Evolutionary conservation across 1,140 invertebrate genomes (phyloP), one percentile per base, ranked within the genome.

Genomic region (Papilio polytes): DNA sequence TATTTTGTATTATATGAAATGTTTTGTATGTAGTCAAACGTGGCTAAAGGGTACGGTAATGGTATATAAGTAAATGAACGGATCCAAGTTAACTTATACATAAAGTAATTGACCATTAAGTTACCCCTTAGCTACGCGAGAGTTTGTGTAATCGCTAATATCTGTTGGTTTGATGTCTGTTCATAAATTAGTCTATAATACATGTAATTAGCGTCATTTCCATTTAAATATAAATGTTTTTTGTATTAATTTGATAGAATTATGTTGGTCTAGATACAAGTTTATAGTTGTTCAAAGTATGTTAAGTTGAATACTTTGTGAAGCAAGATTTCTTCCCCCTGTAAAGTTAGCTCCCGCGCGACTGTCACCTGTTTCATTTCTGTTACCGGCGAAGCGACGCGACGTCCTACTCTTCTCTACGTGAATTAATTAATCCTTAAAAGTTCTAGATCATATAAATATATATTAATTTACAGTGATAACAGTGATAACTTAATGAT

Each of bases 401-500:
- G 36, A 78, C 31, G 53, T 56, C 66, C 77, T 10, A 36, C 36
- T 78, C 77, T 78, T 13, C 59, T 46, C 26, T 78, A 46, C 59
- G 44, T 78, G 56, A 82, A 74, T 82, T 80, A 88, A 85, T 88
- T 89, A 88, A 89, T 90, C 88, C 86, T 90, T 89, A 89, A 93
- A 84, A 90, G 90, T 95, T 95, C 93, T 95, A 95, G 93, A 94
- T 95, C 93, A 95, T 95, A 95, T 94, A 94, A 95, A 95, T 95
- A 94, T 94, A 94, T 92, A 83, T 90, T 77, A 80, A 79, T 82
- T 82, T 80, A 66, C 70, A 81, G 77, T 36, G 31, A 80, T 70
- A 70, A 48, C n/a, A 81, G 78, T 26, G 36, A 80, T 72, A 72
- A 51, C 44, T 48, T 53, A 70, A 70, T 70, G 63, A 70, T 70